Evolutionary conservation across 2,797 vertebrate species (phyloP).

Genomic region (Rhyacichthys aspro): DNA sequence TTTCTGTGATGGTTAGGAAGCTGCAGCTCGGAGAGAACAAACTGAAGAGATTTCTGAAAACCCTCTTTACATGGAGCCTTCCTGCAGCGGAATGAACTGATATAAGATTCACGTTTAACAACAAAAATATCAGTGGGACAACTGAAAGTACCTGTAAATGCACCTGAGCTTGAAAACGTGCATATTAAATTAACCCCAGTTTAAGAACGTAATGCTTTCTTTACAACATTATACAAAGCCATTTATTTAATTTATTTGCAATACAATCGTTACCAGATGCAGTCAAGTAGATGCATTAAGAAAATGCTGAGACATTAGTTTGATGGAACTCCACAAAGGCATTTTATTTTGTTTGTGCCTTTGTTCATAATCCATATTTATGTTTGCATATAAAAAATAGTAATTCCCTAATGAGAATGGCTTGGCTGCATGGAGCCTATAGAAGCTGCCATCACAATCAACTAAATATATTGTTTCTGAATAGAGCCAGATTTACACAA

Average conservation of each 20-base stretch:
- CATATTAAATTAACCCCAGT: neutral
- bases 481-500: neutral
- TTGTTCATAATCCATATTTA: slow-evolving; percentile 16
- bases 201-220: neutral
- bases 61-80: too few species aligned
- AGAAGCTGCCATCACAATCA: neutral
- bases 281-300: slow-evolving; percentile 36
- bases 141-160: neutral
- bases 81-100: too few species aligned
- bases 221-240: neutral
- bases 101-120: too few species aligned
- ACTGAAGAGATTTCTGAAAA: too few species aligned
- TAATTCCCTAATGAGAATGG: slow-evolving; percentile 1
- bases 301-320: slow-evolving; percentile 9
- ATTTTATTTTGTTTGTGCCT: slow-evolving; percentile 17
- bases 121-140: too few species aligned
- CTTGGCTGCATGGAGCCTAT: neutral
- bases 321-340: slow-evolving; percentile 3
- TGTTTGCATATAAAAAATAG: slow-evolving; percentile 9
- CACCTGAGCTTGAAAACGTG: neutral
- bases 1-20: too few species aligned
- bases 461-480: slow-evolving; percentile 9
- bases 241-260: slow-evolving; percentile 10
- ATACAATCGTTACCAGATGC: slow-evolving; percentile 10
- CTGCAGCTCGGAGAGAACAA: too few species aligned